These are phyloP conservation scores for Loripinus fragilis DNA, from an alignment of 2,888 invertebrate species.

Conservation along the genomic window DNA sequence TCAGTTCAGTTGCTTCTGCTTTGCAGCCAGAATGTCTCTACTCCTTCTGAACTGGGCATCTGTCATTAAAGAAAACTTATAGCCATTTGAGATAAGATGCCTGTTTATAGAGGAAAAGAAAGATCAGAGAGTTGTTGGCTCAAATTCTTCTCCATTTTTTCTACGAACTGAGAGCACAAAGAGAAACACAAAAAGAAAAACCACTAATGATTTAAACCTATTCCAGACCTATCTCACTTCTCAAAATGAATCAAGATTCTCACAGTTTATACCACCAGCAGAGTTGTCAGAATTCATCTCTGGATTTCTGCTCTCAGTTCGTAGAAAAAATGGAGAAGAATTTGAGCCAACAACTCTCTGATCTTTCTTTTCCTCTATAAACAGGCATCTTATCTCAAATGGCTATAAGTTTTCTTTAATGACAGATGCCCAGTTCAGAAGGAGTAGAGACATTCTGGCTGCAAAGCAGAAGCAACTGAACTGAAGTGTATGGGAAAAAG, in stretches of 20 bases:
- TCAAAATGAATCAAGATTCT: not conserved
- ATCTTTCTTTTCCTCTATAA: not conserved
- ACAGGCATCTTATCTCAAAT: not conserved
- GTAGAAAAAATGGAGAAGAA: not conserved
- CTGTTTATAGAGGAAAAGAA: no score
- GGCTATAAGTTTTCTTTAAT: not conserved
- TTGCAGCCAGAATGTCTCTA: no score
- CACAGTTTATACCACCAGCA: not conserved
- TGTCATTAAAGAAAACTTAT: no score
- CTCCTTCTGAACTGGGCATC: no score
- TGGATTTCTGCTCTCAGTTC: not conserved
- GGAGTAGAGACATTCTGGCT: not conserved
- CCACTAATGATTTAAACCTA: not conserved
- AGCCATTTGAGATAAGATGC: no score
- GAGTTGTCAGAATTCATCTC: not conserved
- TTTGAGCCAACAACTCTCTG: not conserved
- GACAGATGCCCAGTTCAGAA: not conserved
- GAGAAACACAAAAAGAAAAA: not conserved
- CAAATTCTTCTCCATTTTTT: no score
- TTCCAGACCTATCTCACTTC: not conserved
- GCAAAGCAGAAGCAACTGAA: not conserved
- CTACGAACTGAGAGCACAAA: no score
- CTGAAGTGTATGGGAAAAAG: not conserved
- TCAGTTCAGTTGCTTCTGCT: no score
- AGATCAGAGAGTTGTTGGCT: no score